Evolutionary conservation across 23 tunicate genomes (phyloP).

Genomic region (Halocynthia aurantium): DNA sequence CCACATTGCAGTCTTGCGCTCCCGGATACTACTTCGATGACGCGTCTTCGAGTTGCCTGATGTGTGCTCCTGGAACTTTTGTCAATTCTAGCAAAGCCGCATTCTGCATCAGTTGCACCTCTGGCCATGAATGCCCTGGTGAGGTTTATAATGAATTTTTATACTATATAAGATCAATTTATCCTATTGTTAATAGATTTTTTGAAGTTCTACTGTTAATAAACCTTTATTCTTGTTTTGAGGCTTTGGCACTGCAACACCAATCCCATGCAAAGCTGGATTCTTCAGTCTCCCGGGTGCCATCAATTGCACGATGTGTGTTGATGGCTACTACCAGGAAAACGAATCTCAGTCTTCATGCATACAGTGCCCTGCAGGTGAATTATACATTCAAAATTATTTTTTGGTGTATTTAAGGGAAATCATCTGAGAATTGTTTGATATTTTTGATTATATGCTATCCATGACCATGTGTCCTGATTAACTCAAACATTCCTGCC

Average conservation of each 20-base stretch:
- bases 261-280: conserved; percentile 43
- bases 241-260: too few relatives aligned
- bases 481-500: too few relatives aligned
- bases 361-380: conserved; percentile 63
- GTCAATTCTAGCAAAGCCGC: conserved; percentile 15
- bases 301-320: conserved; percentile 60
- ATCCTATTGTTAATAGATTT: background rate
- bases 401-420: background rate
- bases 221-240: background rate
- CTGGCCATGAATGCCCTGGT: conserved; percentile 78
- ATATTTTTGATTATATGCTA: background rate
- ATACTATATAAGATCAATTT: background rate
- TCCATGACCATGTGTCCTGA: background rate
- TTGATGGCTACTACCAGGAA: conserved; percentile 52
- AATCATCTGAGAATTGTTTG: background rate
- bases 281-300: conserved; percentile 53
- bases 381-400: too few relatives aligned
- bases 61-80: conserved; percentile 68
- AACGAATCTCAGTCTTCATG: conserved; percentile 35
- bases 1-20: conserved; percentile 26
- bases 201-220: background rate
- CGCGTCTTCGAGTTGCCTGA: conserved; percentile 28
- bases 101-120: conserved; percentile 53
- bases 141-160: background rate
- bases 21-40: conserved; percentile 39